These are phyloP conservation scores for Omphaloscelis lunosa DNA, from an alignment of 2,888 invertebrate species.

Conservation along the genomic window DNA sequence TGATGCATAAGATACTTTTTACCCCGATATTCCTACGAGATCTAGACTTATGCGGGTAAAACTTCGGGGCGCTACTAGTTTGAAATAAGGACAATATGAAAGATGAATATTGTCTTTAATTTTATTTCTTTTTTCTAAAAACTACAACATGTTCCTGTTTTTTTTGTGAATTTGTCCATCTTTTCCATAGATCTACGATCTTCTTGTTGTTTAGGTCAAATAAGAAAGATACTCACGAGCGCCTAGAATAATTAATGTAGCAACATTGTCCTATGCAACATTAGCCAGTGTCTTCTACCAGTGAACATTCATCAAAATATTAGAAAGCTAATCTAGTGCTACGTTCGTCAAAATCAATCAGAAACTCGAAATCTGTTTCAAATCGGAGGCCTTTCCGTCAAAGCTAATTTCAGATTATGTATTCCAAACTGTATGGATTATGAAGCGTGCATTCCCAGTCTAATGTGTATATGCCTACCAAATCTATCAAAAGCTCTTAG, in stretches of 20 bases:
- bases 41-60: too few relatives aligned
- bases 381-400: constrained; percentile 16
- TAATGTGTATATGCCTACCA: neutral
- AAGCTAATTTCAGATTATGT: constrained; percentile 32
- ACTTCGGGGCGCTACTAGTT: neutral
- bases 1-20: too few relatives aligned
- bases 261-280: constrained; percentile 16
- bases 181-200: neutral
- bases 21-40: too few relatives aligned
- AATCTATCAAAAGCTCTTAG: neutral
- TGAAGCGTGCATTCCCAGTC: neutral
- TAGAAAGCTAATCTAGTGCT: neutral
- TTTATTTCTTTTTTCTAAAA: neutral
- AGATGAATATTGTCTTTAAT: neutral
- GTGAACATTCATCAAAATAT: neutral
- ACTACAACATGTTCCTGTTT: neutral
- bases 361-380: constrained; percentile 1
- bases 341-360: constrained; percentile 21
- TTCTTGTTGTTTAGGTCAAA: too few relatives aligned
- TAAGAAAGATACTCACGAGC: neutral
- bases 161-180: neutral
- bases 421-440: neutral
- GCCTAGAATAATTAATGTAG: constrained; percentile 31
- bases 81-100: neutral
- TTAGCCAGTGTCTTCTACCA: neutral